A percentile compares a stretch with the other conserved stretches of the same genome.
phyloP scores from a whole-genome alignment of 1,140 invertebrate species.

The Dendrolimus kikuchii region DNA sequence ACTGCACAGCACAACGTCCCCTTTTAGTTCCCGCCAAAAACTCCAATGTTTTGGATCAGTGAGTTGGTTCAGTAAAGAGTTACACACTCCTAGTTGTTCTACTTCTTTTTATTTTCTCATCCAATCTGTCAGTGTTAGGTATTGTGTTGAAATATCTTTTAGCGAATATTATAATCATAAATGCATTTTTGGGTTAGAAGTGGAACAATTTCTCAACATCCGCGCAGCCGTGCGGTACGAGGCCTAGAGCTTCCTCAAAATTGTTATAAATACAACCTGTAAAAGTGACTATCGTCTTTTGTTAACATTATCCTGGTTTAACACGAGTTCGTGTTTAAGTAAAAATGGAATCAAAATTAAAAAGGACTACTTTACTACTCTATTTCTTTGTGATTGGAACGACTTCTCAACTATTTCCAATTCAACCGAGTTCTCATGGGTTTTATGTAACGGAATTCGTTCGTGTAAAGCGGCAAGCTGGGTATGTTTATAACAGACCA shows the following conservation, averaged over 20 bases:
- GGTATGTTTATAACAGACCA: conserved; percentile 51
- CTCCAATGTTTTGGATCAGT: too few species aligned
- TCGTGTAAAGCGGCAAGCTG: conserved; percentile 40
- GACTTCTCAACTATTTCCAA: not conserved
- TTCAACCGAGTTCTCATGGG: conserved; percentile 1
- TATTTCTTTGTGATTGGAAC: conserved; percentile 10
- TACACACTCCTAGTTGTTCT: too few species aligned
- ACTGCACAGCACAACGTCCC: too few species aligned
- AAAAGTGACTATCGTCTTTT: conserved; percentile 19
- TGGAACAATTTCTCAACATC: conserved; percentile 18
- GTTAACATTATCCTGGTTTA: conserved; percentile 2
- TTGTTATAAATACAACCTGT: conserved; percentile 34
- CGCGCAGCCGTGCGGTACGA: not conserved
- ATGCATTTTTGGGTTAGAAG: conserved; percentile 12
- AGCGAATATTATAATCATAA: not conserved
- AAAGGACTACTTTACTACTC: conserved; percentile 13
- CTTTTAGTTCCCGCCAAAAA: too few species aligned
- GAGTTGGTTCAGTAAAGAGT: too few species aligned
- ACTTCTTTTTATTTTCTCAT: too few species aligned
- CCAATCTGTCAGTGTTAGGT: too few species aligned
- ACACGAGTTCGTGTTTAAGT: conserved; percentile 2
- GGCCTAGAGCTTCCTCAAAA: conserved; percentile 23
- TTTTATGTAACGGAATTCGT: conserved; percentile 7
- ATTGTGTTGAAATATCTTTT: not conserved
- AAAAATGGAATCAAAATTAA: conserved; percentile 20